A percentile compares a stretch with the other conserved stretches of the same genome.
Evolutionary conservation across 2,888 invertebrate species (phyloP).

Genomic region (Protophormia terraenovae): DNA sequence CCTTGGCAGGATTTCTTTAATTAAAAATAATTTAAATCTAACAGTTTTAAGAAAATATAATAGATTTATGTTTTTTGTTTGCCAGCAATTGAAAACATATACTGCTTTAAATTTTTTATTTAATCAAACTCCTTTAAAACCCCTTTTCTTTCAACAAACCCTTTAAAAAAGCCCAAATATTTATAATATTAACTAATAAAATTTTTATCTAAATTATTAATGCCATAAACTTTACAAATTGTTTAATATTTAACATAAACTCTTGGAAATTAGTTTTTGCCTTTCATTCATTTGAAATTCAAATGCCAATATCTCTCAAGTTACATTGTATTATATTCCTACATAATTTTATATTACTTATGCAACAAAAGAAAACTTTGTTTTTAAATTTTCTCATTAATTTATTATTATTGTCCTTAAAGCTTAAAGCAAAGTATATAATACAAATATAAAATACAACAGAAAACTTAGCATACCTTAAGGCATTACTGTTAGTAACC

Average conservation of each 20-base stretch:
- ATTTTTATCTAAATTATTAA: neutral
- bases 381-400: slow-evolving; percentile 8
- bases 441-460: neutral
- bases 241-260: neutral
- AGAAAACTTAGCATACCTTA: slow-evolving; percentile 43
- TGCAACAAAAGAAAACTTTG: neutral
- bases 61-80: no score
- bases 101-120: no score
- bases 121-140: neutral
- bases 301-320: slow-evolving; percentile 9
- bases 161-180: neutral
- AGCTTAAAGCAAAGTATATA: neutral
- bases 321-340: neutral
- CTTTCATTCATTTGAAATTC: neutral
- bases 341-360: neutral
- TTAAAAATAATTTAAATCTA: no score
- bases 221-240: neutral
- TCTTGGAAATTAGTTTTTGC: neutral
- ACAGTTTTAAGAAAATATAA: neutral
- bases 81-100: no score
- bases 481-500: slow-evolving; percentile 15
- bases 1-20: no score
- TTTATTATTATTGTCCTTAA: slow-evolving; percentile 5
- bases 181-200: neutral
- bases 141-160: neutral